phyloP scores from a whole-genome alignment of 2,113 vertebrate species.

The Litocranius walleri region DNA sequence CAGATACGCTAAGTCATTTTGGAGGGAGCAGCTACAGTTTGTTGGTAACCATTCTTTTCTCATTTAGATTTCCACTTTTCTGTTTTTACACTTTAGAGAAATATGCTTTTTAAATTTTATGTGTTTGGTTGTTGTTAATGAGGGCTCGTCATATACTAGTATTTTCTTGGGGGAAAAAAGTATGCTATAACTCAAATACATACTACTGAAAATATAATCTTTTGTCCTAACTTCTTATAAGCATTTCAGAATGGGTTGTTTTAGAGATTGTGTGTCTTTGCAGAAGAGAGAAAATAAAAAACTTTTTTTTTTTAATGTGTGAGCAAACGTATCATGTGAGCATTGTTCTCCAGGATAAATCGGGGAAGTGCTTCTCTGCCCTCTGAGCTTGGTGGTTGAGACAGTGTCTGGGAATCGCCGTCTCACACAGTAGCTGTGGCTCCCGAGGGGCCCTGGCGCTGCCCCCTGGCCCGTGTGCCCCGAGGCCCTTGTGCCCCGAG shows the following conservation, averaged over 20 bases:
- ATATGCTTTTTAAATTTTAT: neutral
- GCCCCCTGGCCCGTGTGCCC: rapidly evolving
- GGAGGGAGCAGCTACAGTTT: neutral
- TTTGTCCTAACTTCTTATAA: neutral
- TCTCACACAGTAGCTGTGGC: rapidly evolving
- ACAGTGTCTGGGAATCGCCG: neutral
- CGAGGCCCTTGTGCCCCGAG: rapidly evolving
- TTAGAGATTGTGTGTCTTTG: neutral
- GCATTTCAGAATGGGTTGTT: neutral
- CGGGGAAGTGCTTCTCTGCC: neutral
- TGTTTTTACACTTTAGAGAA: neutral
- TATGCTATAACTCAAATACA: neutral
- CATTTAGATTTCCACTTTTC: neutral
- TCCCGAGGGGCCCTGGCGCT: rapidly evolving
- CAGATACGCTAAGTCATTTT: neutral
- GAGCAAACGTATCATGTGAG: rapidly evolving
- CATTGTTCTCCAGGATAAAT: neutral
- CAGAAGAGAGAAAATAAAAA: neutral
- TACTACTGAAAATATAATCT: neutral
- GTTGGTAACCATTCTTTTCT: neutral
- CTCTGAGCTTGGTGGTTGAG: neutral
- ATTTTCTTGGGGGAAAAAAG: neutral
- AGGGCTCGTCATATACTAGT: neutral
- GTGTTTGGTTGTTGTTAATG: neutral
- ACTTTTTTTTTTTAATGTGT: neutral